A percentile compares a stretch with the other conserved stretches of the same genome.
Evolutionary conservation across 1,140 invertebrate genomes (phyloP).

Genomic region (Macrocentrus cingulum): DNA sequence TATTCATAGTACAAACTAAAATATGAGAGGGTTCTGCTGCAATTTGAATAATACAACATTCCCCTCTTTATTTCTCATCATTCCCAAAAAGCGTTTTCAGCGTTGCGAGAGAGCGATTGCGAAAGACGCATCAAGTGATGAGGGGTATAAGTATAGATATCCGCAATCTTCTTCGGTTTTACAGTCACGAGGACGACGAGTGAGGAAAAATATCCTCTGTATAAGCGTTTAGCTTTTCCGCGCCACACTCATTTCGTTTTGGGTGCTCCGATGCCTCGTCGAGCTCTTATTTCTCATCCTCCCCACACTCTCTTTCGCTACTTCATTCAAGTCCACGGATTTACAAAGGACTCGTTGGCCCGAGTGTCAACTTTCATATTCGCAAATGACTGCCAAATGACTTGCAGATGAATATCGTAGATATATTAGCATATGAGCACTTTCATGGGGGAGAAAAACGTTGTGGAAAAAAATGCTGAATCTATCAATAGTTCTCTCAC

Average conservation of each 20-base stretch:
- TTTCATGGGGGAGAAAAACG: too few species aligned
- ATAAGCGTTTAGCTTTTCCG: constrained; percentile 14
- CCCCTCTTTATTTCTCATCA: constrained; percentile 10
- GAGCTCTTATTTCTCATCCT: too few species aligned
- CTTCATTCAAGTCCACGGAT: too few species aligned
- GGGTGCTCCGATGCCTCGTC: too few species aligned
- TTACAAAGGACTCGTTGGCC: too few species aligned
- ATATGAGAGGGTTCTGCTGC: neutral
- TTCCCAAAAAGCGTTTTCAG: neutral
- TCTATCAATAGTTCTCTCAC: too few species aligned
- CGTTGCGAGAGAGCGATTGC: constrained; percentile 10
- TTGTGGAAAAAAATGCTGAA: too few species aligned
- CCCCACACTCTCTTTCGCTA: too few species aligned
- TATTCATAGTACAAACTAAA: constrained; percentile 12
- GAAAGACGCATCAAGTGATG: constrained; percentile 5
- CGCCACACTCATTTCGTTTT: neutral
- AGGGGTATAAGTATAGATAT: constrained; percentile 20
- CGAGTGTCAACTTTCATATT: too few species aligned
- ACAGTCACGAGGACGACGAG: constrained; percentile 6
- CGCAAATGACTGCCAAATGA: too few species aligned
- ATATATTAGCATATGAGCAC: too few species aligned
- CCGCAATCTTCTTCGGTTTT: constrained; percentile 28
- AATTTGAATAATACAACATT: constrained; percentile 27
- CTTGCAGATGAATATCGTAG: too few species aligned
- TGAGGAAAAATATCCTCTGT: constrained; percentile 23